These are phyloP conservation scores for Cephus spinipes DNA, from an alignment of 2,888 invertebrate genomes.

Conservation along the genomic window DNA sequence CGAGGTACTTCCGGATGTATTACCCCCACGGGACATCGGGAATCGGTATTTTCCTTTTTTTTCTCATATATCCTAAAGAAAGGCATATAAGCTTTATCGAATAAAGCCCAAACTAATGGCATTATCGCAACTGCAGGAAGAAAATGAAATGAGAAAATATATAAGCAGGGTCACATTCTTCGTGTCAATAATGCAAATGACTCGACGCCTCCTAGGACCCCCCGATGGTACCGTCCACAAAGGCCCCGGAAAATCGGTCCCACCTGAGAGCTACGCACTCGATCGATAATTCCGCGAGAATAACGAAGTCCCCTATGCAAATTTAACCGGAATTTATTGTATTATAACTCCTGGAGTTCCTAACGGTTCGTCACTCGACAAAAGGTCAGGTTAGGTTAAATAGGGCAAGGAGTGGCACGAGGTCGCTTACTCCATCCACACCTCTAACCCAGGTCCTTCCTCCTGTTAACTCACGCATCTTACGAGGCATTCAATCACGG, in stretches of 20 bases:
- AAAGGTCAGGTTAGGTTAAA: neutral
- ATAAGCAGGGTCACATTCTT: slow-evolving; percentile 32
- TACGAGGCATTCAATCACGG: neutral
- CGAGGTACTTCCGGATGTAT: slow-evolving; percentile 36
- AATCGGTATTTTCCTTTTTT: slow-evolving; percentile 12
- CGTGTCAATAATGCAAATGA: slow-evolving; percentile 52
- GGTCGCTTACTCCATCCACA: neutral
- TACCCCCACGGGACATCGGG: slow-evolving; percentile 30
- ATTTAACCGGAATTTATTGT: slow-evolving; percentile 37
- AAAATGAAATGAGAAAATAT: neutral
- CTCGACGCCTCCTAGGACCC: slow-evolving; percentile 34
- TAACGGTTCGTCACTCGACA: neutral
- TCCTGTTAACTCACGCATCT: neutral
- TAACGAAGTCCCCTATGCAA: slow-evolving; percentile 61
- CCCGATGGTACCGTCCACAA: neutral
- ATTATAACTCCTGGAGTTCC: neutral
- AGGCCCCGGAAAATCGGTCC: slow-evolving; percentile 19
- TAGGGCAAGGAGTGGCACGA: neutral
- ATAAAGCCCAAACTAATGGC: neutral
- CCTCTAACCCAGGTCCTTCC: neutral
- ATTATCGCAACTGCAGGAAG: neutral
- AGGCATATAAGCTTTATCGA: neutral
- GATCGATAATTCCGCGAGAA: slow-evolving; percentile 60
- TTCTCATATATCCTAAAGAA: neutral
- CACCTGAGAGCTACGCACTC: slow-evolving; percentile 57